Conservation (phyloP, 1,140 invertebrate species). For the Laodelphax striatellus region DNA sequence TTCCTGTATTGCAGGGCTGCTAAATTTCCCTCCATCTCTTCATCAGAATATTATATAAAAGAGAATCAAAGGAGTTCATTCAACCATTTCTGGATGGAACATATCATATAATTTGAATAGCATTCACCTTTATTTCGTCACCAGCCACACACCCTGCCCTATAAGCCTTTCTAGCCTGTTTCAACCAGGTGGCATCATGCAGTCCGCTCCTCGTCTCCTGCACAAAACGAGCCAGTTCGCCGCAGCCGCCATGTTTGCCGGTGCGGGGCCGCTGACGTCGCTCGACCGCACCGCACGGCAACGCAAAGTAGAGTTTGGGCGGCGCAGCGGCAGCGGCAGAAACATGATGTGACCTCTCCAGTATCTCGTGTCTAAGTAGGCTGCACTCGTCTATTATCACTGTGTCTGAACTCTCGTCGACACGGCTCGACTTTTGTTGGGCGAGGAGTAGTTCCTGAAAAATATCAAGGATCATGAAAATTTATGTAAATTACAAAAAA, state of each 20-base stretch:
- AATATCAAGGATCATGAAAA: not conserved
- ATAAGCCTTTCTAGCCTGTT: conserved; percentile 11
- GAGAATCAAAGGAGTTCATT: not conserved
- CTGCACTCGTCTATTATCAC: conserved; percentile 16
- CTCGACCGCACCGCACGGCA: not conserved
- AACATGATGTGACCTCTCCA: conserved; percentile 4
- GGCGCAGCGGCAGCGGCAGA: no score
- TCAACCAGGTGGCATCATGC: conserved; percentile 15
- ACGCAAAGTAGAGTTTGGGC: not conserved
- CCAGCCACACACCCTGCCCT: not conserved
- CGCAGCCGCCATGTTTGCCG: not conserved
- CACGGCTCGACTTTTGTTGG: conserved; percentile 8
- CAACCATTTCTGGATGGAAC: not conserved
- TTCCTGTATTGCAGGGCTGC: no score
- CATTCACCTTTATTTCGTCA: conserved; percentile 13
- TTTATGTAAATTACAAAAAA: no score
- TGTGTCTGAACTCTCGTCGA: conserved; percentile 4
- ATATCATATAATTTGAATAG: not conserved
- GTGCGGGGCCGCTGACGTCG: not conserved
- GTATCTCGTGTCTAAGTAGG: conserved; percentile 8
- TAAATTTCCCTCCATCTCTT: no score
- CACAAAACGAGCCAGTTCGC: conserved; percentile 10
- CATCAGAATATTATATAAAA: no score
- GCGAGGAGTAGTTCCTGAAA: conserved; percentile 7
- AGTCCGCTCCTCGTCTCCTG: conserved; percentile 13